A percentile compares a stretch with the other conserved stretches of the same genome.
Evolutionary conservation across 2,888 invertebrate genomes (phyloP).

Genomic region (Campoplex nolae): DNA sequence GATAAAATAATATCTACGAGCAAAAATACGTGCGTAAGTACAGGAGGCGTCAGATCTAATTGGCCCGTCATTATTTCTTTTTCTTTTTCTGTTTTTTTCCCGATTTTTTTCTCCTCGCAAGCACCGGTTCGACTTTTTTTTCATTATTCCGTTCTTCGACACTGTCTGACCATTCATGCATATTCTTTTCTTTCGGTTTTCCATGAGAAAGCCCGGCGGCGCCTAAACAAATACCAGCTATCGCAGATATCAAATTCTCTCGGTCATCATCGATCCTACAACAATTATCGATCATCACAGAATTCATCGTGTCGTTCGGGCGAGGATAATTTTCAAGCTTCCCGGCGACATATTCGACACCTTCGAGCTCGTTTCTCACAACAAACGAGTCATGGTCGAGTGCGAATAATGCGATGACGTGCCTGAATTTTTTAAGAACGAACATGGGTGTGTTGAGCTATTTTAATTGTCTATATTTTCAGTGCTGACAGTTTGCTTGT

Average conservation of each 20-base stretch:
- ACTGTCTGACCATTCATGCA: constrained; percentile 40
- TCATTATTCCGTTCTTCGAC: not conserved
- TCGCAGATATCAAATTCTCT: constrained; percentile 60
- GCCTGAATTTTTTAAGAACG: constrained; percentile 21
- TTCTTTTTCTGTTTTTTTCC: constrained; percentile 45
- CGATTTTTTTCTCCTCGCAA: constrained; percentile 8
- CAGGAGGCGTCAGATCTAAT: constrained; percentile 27
- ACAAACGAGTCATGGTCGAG: constrained; percentile 66
- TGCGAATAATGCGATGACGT: constrained; percentile 59
- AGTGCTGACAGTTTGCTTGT: not conserved
- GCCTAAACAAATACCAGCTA: constrained; percentile 68
- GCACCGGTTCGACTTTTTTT: constrained; percentile 1
- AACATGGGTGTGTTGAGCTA: not conserved
- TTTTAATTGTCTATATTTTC: not conserved
- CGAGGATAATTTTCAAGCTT: not conserved
- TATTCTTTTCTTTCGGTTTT: constrained; percentile 64
- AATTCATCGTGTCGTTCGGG: not conserved
- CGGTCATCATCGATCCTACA: not conserved
- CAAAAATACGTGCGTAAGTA: not conserved
- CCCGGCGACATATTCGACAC: constrained; percentile 63
- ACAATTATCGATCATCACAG: not conserved
- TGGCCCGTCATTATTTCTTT: constrained; percentile 20
- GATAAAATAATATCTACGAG: not conserved
- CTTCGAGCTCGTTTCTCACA: constrained; percentile 65
- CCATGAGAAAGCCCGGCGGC: constrained; percentile 66